Percentiles rank a stretch among this genome's conserved stretches.
Evolutionary conservation across 2,888 invertebrate species (phyloP).

Genomic region (Philonicus albiceps): DNA sequence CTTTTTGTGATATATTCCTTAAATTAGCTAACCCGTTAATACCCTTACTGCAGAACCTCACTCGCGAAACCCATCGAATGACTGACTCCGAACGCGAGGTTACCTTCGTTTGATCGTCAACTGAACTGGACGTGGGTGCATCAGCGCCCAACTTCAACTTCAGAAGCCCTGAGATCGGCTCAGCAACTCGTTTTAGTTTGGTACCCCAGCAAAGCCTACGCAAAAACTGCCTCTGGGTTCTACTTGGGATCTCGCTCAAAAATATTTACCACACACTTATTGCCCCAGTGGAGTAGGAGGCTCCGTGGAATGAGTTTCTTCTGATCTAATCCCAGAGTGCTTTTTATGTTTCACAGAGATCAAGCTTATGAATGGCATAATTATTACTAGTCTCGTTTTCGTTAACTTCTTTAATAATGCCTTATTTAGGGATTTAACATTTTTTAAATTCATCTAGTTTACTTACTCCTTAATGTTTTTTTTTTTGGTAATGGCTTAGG

Average conservation of each 20-base stretch:
- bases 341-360: not conserved
- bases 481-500: not conserved
- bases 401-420: not conserved
- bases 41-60: not conserved
- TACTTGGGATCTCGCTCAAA: not conserved
- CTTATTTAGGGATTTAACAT: not conserved
- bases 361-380: not conserved
- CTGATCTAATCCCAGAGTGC: not conserved
- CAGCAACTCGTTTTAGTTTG: slow-evolving; percentile 4
- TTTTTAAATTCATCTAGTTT: not conserved
- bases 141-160: not conserved
- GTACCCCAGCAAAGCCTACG: not conserved
- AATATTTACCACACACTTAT: not conserved
- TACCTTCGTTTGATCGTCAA: slow-evolving; percentile 30
- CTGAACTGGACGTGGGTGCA: slow-evolving; percentile 30
- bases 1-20: not conserved
- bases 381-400: not conserved
- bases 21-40: not conserved
- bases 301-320: not conserved
- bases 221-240: not conserved
- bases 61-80: not conserved
- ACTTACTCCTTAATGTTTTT: not conserved
- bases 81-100: not conserved
- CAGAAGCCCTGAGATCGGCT: not conserved
- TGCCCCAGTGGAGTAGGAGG: not conserved